These are phyloP conservation scores for Lacanobia wlatinum DNA, from an alignment of 2,888 invertebrate species.

Conservation along the genomic window DNA sequence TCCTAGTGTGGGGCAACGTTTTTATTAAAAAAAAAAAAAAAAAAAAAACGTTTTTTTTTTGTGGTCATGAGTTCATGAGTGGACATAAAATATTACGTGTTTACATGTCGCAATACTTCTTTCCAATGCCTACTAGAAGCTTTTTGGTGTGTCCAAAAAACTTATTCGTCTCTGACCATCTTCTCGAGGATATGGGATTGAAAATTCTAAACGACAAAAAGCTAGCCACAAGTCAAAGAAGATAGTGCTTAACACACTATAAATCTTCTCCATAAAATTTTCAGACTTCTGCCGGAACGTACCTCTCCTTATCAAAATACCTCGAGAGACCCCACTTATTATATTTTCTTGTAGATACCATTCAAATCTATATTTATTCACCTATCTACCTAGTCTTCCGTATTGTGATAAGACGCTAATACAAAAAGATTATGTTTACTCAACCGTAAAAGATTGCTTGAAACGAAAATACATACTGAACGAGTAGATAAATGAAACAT, in stretches of 20 bases:
- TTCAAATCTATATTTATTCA: background rate
- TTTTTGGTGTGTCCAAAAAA: too few species aligned
- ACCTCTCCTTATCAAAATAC: background rate
- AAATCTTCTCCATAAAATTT: too few species aligned
- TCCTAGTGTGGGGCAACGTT: too few species aligned
- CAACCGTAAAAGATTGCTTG: constrained; percentile 11
- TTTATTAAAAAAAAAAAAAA: too few species aligned
- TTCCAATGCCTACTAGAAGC: background rate
- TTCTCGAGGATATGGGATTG: background rate
- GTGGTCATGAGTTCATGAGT: background rate
- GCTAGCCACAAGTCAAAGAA: too few species aligned
- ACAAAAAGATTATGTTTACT: constrained; percentile 15
- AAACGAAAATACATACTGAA: background rate
- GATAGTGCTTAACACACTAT: too few species aligned
- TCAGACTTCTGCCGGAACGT: background rate
- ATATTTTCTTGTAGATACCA: too few species aligned
- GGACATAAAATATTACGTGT: background rate
- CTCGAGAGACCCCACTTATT: background rate
- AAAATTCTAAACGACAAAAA: background rate
- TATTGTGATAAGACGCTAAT: constrained; percentile 1
- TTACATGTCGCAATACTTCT: background rate
- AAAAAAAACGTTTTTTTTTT: constrained; percentile 21
- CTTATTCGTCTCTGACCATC: background rate
- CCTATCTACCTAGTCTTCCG: constrained; percentile 1
- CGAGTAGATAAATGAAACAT: constrained; percentile 11